Conservation (phyloP, 1,140 invertebrate genomes). For the Trachymyrmex septentrionalis region DNA sequence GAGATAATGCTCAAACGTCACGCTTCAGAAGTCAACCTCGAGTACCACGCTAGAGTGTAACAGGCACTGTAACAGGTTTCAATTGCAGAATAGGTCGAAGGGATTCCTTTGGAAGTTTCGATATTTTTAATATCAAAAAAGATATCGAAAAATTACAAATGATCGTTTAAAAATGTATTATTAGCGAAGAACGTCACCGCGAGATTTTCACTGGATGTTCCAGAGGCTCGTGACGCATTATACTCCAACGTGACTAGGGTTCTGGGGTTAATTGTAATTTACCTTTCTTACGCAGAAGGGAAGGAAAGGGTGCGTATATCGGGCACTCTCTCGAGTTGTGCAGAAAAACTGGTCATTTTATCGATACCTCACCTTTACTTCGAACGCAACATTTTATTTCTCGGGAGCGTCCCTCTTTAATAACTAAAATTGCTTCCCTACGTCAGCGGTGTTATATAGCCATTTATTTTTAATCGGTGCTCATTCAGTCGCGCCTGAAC, state of each 20-base stretch:
- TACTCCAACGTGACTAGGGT: constrained; percentile 25
- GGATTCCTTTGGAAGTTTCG: neutral
- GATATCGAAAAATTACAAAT: neutral
- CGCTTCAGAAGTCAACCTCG: constrained; percentile 30
- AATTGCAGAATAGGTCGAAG: neutral
- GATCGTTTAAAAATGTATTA: constrained; percentile 28
- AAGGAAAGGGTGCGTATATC: constrained; percentile 24
- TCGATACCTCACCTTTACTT: constrained; percentile 53
- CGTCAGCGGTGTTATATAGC: constrained; percentile 49
- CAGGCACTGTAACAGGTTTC: neutral
- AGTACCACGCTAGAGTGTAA: neutral
- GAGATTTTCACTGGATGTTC: neutral
- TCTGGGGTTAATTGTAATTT: constrained; percentile 32
- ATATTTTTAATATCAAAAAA: no score
- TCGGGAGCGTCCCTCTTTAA: constrained; percentile 59
- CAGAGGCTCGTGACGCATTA: constrained; percentile 24
- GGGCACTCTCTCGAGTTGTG: constrained; percentile 29
- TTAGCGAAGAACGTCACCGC: constrained; percentile 18
- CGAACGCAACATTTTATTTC: constrained; percentile 56
- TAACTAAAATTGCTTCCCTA: constrained; percentile 62
- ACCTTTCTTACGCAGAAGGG: neutral
- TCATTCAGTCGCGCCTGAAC: constrained; percentile 60
- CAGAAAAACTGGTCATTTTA: constrained; percentile 35
- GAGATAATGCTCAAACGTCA: constrained; percentile 21
- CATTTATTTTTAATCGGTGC: constrained; percentile 68